phyloP scores from a whole-genome alignment of 2,113 vertebrate genomes.

The Natator depressus region DNA sequence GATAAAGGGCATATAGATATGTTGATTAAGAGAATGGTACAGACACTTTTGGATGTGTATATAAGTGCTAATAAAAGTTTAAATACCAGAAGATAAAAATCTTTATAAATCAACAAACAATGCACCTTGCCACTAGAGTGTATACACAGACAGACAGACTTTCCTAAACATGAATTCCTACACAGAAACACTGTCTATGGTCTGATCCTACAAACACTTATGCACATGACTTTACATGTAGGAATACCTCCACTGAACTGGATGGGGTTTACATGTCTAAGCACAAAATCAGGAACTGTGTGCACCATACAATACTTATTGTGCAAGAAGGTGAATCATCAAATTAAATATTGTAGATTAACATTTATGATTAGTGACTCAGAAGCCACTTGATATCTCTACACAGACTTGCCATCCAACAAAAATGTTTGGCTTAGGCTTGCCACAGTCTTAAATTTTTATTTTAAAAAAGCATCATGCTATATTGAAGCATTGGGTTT shows the following conservation, averaged over 20 bases:
- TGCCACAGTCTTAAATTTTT: rapidly evolving
- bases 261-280: not conserved
- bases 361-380: not conserved
- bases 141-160: too few relatives aligned
- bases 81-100: not conserved
- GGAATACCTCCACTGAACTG: not conserved
- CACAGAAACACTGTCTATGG: not conserved
- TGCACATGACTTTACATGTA: not conserved
- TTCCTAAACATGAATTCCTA: not conserved
- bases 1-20: not conserved
- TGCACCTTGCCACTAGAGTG: not conserved
- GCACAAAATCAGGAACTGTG: not conserved
- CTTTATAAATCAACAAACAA: not conserved
- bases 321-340: not conserved
- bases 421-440: not conserved
- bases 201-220: not conserved
- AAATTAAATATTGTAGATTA: not conserved
- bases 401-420: not conserved
- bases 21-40: not conserved
- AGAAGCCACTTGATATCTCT: not conserved
- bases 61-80: not conserved
- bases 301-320: not conserved
- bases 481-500: not conserved
- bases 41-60: not conserved
- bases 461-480: not conserved